Base-by-base conservation (phyloP, 1,140 invertebrate species). In the Epicauta chinensis region DNA sequence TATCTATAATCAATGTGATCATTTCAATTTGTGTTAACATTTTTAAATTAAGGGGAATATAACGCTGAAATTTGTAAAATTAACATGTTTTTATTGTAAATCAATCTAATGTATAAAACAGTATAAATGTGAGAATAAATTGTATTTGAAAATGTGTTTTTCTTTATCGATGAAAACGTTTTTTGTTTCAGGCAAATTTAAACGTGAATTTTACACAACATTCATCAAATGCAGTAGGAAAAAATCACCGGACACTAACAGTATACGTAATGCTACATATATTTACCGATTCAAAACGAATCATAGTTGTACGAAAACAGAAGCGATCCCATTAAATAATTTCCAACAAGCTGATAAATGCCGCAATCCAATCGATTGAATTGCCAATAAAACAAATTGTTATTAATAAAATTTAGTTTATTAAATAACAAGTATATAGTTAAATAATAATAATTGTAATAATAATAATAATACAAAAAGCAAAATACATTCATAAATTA, bases 321-420 rank as follows among this genome's bases (percentile, higher is more conserved):
- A 60, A 34, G 57, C 44, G 13, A 43, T 60, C 15, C 58, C 58
- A 4, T 35, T 60, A 16, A 52, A 47, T 29, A 48, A 23, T 44
- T 30, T 44, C 12, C n/a, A n/a, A n/a, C n/a, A 30, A 15, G n/a
- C n/a, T 14, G 12, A 12, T 31, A 11, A 13, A 12, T 14, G 12
- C n/a, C 1, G 11, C 15, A 10, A 44, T 15, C n/a, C 1, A 43
- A 41, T 16, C 6, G 40, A 17, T 10, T 43, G 7, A 23, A 12
- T 5, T 23, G 16, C n/a, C n/a, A 23, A 23, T 11, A 30, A 30
- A 23, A 43, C 13, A 39, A 13, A 9, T 30, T 3, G 9, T 11
- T 30, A 31, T n/a, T 41, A 63, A 63, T 63, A 60, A 61, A 65
- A 65, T 63, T 65, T 61, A 65, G 63, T 63, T 65, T 61, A 47